Conservation (phyloP, 2,888 invertebrate species). For the Thymelicus acteon region DNA sequence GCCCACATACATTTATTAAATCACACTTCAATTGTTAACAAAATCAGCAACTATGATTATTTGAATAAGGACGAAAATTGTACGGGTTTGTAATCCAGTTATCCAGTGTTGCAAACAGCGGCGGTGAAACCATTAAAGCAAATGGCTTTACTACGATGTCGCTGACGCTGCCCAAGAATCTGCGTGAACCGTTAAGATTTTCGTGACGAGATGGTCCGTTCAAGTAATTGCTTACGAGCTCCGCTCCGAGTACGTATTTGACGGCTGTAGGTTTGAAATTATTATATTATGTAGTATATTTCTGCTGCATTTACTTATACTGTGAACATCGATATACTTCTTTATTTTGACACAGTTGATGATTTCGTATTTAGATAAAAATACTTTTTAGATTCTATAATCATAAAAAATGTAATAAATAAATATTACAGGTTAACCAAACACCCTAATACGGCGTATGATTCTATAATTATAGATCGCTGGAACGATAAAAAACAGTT, state of each 20-base stretch:
- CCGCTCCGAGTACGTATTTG: slow-evolving; percentile 46
- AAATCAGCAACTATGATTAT: slow-evolving; percentile 38
- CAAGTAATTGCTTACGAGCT: slow-evolving; percentile 55
- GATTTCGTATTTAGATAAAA: neutral
- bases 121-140: slow-evolving; percentile 65
- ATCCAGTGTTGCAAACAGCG: slow-evolving; percentile 36
- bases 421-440: too few relatives aligned
- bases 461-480: neutral
- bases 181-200: slow-evolving; percentile 65
- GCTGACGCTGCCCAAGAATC: slow-evolving; percentile 62
- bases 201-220: slow-evolving; percentile 63
- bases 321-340: too few relatives aligned
- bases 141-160: slow-evolving; percentile 62
- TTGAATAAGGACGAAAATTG: slow-evolving; percentile 45
- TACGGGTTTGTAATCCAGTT: slow-evolving; percentile 38
- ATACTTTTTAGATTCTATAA: neutral
- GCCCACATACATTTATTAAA: slow-evolving; percentile 40
- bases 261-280: slow-evolving; percentile 26
- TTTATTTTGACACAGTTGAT: neutral
- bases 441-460: too few relatives aligned
- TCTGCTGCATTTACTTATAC: too few relatives aligned
- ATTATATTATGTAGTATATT: neutral
- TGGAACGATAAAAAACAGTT: neutral
- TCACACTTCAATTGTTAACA: slow-evolving; percentile 27
- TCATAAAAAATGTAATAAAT: too few relatives aligned